Base-by-base conservation (phyloP, 2,113 vertebrate species). In the Tetrao urogallus region DNA sequence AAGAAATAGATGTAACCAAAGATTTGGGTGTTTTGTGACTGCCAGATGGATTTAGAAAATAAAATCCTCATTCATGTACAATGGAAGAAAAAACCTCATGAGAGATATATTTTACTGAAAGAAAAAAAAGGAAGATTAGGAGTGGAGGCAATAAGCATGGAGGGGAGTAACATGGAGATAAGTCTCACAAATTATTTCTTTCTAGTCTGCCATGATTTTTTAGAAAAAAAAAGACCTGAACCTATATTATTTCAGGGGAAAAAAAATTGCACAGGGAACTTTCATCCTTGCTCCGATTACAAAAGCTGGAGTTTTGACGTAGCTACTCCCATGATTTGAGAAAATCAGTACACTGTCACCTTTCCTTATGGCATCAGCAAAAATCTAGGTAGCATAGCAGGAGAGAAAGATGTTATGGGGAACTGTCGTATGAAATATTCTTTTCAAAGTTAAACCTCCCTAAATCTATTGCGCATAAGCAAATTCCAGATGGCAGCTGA, bases 31-130 rank as follows among this genome's bases (percentile, higher is more conserved):
- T 30, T 92, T 94, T 82, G 58, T 72, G 82, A 79, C 14, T 72
- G 22, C 22, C 80, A 82, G 82, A 86, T 84, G 66, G 57, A 84
- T 89, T 82, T 65, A 86, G 66, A 81, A 90, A 82, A 86, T 69
- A 86, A 86, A 86, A 88, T 56, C 36, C 61, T 57, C 34, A 14
- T 42, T 72, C 69, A 27, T 61, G 43, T 81, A 65, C 52, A 92
- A 36, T 22, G 43, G 57, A 48, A 89, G 79, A 78, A 78, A 72
- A 20, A 24, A 27, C 20, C 4, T 61, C 48, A 43, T 24, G 1
- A 80, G 20, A 73, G 34, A 82, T 3, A 10, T 50, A 1, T 69
- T 13, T 69, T 60, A 27, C 58, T 73, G 50, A 76, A 61, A 8
- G 52, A 13, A 60, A 82, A 72, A 15, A 75, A 72, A 15, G 32